Evolutionary conservation across 92 coral and sea anemone genomes (phyloP).

Genomic region (Heliopora coerulea): DNA sequence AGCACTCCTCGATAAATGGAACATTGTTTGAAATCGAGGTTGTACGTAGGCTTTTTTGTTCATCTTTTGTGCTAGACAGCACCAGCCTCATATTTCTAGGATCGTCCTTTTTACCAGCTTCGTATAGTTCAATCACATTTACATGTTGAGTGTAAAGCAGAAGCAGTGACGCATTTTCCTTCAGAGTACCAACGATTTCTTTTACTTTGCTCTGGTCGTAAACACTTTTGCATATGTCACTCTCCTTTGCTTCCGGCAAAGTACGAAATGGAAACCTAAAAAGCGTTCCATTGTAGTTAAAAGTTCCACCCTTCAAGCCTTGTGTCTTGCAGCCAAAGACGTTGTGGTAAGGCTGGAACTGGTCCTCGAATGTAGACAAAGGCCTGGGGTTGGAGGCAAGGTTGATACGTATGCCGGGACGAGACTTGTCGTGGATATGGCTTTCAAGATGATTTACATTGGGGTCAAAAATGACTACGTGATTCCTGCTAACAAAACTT

Average conservation of each 20-base stretch:
- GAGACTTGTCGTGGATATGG: slow-evolving; percentile 47
- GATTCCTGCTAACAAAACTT: slow-evolving; percentile 65
- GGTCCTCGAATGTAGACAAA: slow-evolving; percentile 48
- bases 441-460: slow-evolving; percentile 55
- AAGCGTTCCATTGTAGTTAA: slow-evolving; percentile 60
- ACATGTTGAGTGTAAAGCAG: slow-evolving; percentile 65
- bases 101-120: slow-evolving; percentile 25
- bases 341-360: slow-evolving; percentile 60
- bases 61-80: slow-evolving; percentile 65
- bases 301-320: slow-evolving; percentile 21
- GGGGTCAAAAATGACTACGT: slow-evolving; percentile 75
- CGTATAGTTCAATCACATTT: slow-evolving; percentile 46
- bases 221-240: slow-evolving; percentile 53
- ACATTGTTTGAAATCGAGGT: not conserved
- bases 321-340: slow-evolving; percentile 68
- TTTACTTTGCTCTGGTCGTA: slow-evolving; percentile 46
- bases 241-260: slow-evolving; percentile 62
- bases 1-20: slow-evolving; percentile 54
- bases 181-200: slow-evolving; percentile 40
- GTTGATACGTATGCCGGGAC: slow-evolving; percentile 72
- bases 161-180: slow-evolving; percentile 49
- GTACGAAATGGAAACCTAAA: slow-evolving; percentile 74
- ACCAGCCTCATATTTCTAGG: slow-evolving; percentile 41
- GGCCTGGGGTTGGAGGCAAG: slow-evolving; percentile 25
- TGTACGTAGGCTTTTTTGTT: not conserved